Evolutionary conservation across 2,113 vertebrate species (phyloP), one percentile per base, ranked within the genome.

Genomic region (Ameiurus melas): DNA sequence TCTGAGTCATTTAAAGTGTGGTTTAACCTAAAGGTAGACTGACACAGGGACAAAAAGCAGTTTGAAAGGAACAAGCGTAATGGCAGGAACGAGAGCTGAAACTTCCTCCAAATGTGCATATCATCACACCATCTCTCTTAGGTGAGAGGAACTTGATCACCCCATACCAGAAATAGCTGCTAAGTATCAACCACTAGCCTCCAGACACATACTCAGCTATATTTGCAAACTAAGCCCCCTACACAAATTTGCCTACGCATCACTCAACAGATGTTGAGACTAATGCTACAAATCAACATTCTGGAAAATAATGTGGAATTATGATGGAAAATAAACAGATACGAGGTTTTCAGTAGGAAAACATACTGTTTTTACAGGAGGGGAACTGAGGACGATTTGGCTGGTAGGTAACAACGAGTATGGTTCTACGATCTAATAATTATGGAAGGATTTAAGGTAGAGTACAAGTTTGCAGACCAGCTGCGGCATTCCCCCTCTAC

Each of bases 81-180:
- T 73, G 87, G 62, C 30, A 86, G 81, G 68, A 87, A 68, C 1
- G 9, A 58, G 64, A 66, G 57, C 36, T 87, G 51, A 89, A 68
- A 83, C 84, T 77, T 89, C 88, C 85, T 82, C 85, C 78, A 73
- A 33, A 55, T 36, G n/a, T 5, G 33, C 73, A 6, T 90, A 90
- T 90, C 90, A 87, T 79, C 87, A 77, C 90, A 90, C 90, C 82
- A 90, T 90, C 90, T 81, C 82, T 75, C 47, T 64, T 47, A 58
- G 51, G 87, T 58, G 70, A 75, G 47, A 85, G 88, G 82, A 86
- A 88, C 73, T 84, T 81, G 9, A 83, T n/a, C 27, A 0, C 68
- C 83, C 62, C 22, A 53, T 64, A 84, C 85, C 60, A 88, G 55
- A 82, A 91, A 83, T 62, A 86, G 58, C 81, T 75, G 19, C 27